Conservation (phyloP, 2,797 vertebrate species). For the Pogoniulus pusillus region DNA sequence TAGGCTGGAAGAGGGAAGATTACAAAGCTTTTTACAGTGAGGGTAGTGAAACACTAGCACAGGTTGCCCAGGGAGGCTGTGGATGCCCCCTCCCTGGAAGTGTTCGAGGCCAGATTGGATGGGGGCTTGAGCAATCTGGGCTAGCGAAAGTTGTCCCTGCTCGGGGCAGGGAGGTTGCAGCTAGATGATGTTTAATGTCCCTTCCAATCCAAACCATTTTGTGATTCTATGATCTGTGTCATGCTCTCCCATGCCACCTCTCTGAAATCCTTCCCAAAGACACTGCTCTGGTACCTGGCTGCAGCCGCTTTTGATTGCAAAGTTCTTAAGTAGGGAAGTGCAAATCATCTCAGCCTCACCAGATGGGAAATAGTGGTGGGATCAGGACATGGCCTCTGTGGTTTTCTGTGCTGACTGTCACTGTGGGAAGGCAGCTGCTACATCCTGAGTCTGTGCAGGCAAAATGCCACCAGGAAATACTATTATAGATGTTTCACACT, state of each 20-base stretch:
- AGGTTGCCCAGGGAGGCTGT: too few species aligned
- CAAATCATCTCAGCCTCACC: neutral
- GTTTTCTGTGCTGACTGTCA: neutral
- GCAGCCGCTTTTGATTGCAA: neutral
- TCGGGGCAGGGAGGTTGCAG: too few species aligned
- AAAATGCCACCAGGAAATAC: slow-evolving; percentile 16
- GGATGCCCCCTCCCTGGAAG: too few species aligned
- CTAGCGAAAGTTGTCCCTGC: too few species aligned
- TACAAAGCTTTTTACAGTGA: too few species aligned
- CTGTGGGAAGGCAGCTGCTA: slow-evolving; percentile 23
- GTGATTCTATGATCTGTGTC: neutral
- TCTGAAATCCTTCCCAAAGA: neutral
- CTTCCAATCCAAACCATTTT: too few species aligned
- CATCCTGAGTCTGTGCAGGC: neutral
- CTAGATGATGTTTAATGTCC: too few species aligned
- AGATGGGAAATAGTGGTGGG: neutral
- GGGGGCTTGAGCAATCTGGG: too few species aligned
- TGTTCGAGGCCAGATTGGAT: too few species aligned
- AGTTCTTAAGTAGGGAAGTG: neutral
- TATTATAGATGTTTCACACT: neutral
- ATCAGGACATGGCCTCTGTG: neutral
- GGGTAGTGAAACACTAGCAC: too few species aligned
- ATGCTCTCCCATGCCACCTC: neutral
- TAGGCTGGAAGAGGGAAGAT: too few species aligned
- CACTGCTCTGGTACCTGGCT: neutral